A percentile compares a stretch with the other conserved stretches of the same genome.
Conservation (phyloP, 2,113 vertebrate genomes). For the Todiramphus chloris region DNA sequence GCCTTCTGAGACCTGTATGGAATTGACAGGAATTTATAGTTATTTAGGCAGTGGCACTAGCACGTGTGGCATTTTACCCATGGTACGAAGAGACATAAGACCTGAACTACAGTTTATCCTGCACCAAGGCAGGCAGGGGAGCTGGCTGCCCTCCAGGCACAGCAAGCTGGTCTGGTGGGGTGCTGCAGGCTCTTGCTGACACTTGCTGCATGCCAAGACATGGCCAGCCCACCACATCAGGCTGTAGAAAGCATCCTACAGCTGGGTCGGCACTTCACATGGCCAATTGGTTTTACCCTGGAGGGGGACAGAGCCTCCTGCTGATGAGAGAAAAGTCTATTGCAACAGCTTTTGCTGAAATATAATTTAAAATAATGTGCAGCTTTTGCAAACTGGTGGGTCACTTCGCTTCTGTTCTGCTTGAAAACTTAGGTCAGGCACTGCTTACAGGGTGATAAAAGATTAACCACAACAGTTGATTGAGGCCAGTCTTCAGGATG, state of each 20-base stretch:
- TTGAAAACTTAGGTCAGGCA: not conserved
- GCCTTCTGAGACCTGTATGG: not conserved
- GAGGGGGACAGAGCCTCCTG: not conserved
- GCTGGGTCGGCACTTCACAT: not conserved
- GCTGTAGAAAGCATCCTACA: not conserved
- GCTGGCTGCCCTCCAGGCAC: not conserved
- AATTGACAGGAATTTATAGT: not conserved
- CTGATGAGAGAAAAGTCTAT: not conserved
- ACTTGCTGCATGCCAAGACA: not conserved
- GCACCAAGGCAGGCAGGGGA: not conserved
- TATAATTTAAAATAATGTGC: not conserved
- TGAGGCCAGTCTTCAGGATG: not conserved
- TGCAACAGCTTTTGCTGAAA: not conserved
- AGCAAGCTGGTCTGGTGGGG: not conserved
- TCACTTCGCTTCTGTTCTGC: not conserved
- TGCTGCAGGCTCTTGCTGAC: accelerated
- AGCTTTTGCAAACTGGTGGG: not conserved
- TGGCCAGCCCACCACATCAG: accelerated
- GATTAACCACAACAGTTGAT: not conserved
- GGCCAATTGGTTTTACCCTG: not conserved
- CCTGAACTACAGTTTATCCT: not conserved
- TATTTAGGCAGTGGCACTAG: not conserved
- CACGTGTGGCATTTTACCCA: not conserved
- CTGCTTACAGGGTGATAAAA: not conserved
- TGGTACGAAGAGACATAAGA: not conserved